phyloP scores from a whole-genome alignment of 2,797 vertebrate genomes.

The Emydoidea blandingii region DNA sequence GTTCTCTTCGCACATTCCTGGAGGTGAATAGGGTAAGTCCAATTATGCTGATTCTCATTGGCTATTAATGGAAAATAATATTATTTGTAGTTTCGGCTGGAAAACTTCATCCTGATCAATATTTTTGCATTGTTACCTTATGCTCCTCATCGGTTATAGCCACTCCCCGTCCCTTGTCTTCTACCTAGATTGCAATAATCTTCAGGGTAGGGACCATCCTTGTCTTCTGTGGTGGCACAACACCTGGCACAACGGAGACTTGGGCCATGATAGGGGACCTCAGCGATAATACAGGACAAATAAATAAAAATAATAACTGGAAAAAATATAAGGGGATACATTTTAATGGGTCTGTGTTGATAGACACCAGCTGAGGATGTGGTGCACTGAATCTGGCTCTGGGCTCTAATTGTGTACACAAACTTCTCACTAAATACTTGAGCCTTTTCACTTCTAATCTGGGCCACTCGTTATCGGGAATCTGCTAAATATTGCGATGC shows the following conservation, averaged over 20 bases:
- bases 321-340: fast-evolving
- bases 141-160: neutral
- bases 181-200: neutral
- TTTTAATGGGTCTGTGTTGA: neutral
- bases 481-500: fast-evolving
- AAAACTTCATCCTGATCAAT: neutral
- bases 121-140: neutral
- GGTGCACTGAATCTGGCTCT: neutral
- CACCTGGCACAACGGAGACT: neutral
- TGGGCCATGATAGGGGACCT: neutral
- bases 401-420: neutral
- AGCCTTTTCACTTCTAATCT: neutral
- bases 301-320: fast-evolving
- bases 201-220: neutral
- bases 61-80: neutral
- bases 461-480: neutral
- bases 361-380: neutral
- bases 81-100: neutral
- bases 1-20: fast-evolving
- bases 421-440: neutral
- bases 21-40: neutral
- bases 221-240: neutral
- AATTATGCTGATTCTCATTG: neutral
- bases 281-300: neutral
- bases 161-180: neutral